phyloP scores from a whole-genome alignment of 2,113 vertebrate species.

The Catharus bicknelli region DNA sequence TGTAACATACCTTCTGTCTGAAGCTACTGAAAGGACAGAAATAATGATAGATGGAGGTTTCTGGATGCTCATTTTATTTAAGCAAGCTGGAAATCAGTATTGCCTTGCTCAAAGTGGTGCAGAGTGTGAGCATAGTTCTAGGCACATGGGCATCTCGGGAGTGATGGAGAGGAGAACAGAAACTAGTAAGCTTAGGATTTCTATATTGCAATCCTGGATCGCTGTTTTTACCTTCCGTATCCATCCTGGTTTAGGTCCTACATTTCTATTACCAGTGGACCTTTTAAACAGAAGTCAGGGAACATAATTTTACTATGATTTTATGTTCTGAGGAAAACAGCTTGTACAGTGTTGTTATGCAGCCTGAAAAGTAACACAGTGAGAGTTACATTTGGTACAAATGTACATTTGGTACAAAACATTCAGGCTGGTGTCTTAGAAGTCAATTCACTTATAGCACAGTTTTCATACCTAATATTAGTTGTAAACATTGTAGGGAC shows the following conservation, averaged over 20 bases:
- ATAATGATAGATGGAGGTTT: neutral
- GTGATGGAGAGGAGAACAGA: neutral
- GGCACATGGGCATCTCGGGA: neutral
- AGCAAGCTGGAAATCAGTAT: neutral
- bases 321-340: neutral
- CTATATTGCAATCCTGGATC: rapidly evolving
- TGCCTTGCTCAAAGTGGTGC: neutral
- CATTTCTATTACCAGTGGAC: neutral
- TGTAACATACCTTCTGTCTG: neutral
- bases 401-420: neutral
- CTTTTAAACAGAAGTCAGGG: neutral
- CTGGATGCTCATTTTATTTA: neutral
- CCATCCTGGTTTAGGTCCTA: neutral
- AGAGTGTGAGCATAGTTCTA: neutral
- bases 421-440: neutral
- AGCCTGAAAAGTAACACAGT: neutral
- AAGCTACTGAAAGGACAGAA: neutral
- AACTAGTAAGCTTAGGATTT: neutral
- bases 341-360: neutral
- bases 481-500: neutral
- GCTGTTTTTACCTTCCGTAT: neutral
- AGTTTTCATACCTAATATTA: neutral
- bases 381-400: neutral
- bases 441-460: neutral
- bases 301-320: neutral